A percentile compares a stretch with the other conserved stretches of the same genome.
Conservation (phyloP, 2,888 invertebrate genomes). For the Agriopis marginaria region DNA sequence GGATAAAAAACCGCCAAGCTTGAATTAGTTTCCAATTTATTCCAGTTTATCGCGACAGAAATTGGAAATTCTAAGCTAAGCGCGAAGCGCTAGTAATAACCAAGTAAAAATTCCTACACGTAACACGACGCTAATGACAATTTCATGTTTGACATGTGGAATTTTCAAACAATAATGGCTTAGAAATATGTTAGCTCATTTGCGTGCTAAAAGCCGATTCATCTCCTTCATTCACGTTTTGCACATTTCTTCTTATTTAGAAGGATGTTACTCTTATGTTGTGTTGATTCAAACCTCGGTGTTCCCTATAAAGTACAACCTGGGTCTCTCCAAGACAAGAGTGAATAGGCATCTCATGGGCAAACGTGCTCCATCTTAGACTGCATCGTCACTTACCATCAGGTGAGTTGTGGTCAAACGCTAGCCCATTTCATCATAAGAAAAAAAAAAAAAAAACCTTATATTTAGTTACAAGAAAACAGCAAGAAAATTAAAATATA, state of each 20-base stretch:
- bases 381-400: no score
- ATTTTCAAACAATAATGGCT: background rate
- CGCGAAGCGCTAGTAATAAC: background rate
- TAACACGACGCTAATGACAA: background rate
- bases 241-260: conserved; percentile 1
- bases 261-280: background rate
- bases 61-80: background rate
- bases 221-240: conserved; percentile 14
- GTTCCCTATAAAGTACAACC: no score
- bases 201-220: conserved; percentile 19
- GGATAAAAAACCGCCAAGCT: background rate
- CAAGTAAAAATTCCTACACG: background rate
- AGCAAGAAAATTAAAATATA: no score
- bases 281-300: no score
- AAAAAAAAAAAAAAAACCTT: no score
- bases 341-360: no score
- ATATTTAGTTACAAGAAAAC: no score
- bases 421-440: no score
- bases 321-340: no score
- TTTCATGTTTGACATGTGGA: background rate
- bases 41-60: background rate
- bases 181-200: conserved; percentile 9
- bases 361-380: no score
- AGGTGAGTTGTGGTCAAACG: no score
- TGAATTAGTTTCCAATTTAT: background rate